Conservation (phyloP, 2,888 invertebrate species). For the Nemoura dubitans region DNA sequence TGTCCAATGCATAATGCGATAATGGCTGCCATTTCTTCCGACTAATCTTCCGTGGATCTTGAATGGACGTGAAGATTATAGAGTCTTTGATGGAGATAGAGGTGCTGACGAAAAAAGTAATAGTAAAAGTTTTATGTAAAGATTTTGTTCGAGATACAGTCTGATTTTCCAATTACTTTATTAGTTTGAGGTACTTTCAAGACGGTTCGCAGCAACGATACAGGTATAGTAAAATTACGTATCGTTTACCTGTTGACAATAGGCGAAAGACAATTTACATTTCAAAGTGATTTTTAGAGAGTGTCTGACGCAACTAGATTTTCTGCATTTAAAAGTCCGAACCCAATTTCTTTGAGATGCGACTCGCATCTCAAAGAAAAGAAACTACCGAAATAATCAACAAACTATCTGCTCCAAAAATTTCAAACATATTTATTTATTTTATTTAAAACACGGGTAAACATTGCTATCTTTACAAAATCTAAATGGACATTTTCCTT, state of each 20-base stretch:
- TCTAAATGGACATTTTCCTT: background rate
- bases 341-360: background rate
- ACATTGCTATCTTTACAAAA: background rate
- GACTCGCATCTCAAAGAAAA: background rate
- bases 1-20: background rate
- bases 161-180: background rate
- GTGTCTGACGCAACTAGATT: background rate
- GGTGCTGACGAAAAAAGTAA: background rate
- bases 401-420: background rate
- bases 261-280: background rate
- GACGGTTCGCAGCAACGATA: background rate
- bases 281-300: background rate
- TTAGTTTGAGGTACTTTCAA: background rate
- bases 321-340: background rate
- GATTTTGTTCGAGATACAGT: background rate
- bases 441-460: background rate
- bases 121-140: background rate
- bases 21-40: background rate
- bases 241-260: background rate
- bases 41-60: background rate
- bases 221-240: background rate
- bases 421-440: background rate
- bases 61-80: background rate
- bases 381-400: background rate
- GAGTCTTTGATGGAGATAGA: background rate